A percentile compares a stretch with the other conserved stretches of the same genome.
Evolutionary conservation across 1,140 invertebrate species (phyloP).

Genomic region (Eulimnadia texana): DNA sequence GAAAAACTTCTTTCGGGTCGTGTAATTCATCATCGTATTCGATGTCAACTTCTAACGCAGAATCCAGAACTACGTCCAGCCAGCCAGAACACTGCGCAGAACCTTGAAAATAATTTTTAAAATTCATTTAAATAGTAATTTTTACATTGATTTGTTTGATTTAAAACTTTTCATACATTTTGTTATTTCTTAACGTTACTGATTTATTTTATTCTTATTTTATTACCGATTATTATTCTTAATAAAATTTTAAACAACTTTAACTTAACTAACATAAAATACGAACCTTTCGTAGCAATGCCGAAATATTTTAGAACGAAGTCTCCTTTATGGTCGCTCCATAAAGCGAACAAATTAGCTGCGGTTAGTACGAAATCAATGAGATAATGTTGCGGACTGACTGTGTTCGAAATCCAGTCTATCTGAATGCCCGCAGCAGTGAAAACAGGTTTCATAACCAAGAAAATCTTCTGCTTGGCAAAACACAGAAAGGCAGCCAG

Average conservation of each 20-base stretch:
- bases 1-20: slow-evolving; percentile 57
- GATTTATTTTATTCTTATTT: no score
- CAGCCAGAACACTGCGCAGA: slow-evolving; percentile 18
- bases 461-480: slow-evolving; percentile 46
- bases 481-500: slow-evolving; percentile 50
- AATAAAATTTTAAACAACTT: no score
- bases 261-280: not conserved
- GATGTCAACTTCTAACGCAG: slow-evolving; percentile 21
- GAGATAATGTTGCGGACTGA: slow-evolving; percentile 41
- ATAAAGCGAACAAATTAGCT: slow-evolving; percentile 50
- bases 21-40: slow-evolving; percentile 24
- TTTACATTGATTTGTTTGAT: no score
- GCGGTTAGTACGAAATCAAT: slow-evolving; percentile 50
- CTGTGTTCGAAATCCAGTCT: slow-evolving; percentile 40
- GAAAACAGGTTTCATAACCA: slow-evolving; percentile 43
- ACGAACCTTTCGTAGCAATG: not conserved
- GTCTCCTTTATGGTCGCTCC: slow-evolving; percentile 42
- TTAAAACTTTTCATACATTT: no score
- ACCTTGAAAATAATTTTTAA: no score
- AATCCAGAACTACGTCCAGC: slow-evolving; percentile 24
- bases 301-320: slow-evolving; percentile 23
- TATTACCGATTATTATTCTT: no score
- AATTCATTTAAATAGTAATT: no score
- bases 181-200: not conserved
- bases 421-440: slow-evolving; percentile 38